These are phyloP conservation scores for Rynchops niger DNA, from an alignment of 2,113 vertebrate genomes.

Conservation along the genomic window DNA sequence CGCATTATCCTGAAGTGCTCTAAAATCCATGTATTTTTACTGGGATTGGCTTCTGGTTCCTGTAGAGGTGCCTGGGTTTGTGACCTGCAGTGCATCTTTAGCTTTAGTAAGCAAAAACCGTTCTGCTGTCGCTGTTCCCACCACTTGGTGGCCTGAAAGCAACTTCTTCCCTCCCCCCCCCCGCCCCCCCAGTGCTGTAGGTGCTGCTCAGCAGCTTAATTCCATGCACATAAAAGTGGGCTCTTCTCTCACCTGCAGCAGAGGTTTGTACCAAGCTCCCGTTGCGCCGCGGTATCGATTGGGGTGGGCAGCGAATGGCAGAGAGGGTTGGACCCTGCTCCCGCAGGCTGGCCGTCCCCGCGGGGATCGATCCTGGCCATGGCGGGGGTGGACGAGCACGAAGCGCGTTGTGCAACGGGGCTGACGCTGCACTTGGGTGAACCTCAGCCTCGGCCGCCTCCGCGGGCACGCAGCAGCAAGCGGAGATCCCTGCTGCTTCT, in stretches of 20 bases:
- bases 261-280: background rate
- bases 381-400: fast-evolving
- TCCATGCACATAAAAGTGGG: fast-evolving
- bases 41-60: background rate
- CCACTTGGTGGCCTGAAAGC: background rate
- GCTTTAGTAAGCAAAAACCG: background rate
- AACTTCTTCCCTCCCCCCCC: background rate
- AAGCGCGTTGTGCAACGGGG: background rate
- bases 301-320: background rate
- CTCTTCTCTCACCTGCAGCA: background rate
- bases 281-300: fast-evolving
- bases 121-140: background rate
- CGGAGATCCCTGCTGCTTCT: background rate
- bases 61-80: background rate
- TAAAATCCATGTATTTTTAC: background rate
- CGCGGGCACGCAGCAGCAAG: background rate
- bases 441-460: background rate
- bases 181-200: background rate
- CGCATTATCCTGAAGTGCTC: background rate
- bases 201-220: background rate
- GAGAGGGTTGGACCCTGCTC: background rate
- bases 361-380: fast-evolving
- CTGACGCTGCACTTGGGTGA: background rate
- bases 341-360: fast-evolving
- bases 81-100: background rate